Conservation (phyloP, 2,113 vertebrate species). For the Muntiacus reevesi region DNA sequence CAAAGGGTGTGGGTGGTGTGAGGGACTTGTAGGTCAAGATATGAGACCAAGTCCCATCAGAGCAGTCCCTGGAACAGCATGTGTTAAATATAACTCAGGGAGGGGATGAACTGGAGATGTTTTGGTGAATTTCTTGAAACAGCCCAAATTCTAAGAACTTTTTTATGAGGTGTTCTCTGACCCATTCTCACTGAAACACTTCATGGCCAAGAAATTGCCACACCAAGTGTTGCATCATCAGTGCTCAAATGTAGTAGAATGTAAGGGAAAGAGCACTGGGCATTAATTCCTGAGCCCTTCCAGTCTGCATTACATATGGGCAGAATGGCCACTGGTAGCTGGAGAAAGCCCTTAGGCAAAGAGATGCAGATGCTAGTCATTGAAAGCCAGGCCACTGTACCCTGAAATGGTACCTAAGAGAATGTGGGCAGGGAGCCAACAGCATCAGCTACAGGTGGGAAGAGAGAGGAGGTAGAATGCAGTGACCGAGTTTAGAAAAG, state of each 20-base stretch:
- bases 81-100: neutral
- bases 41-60: neutral
- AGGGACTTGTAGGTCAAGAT: neutral
- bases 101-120: neutral
- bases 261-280: slow-evolving; percentile 43
- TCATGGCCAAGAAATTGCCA: slow-evolving; percentile 52
- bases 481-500: neutral
- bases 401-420: neutral
- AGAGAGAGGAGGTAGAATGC: neutral
- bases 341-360: neutral
- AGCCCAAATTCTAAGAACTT: slow-evolving; percentile 33
- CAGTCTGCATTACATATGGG: neutral
- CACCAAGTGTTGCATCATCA: slow-evolving; percentile 36
- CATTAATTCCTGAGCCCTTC: neutral
- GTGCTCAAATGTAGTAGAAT: neutral
- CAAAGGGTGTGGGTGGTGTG: neutral
- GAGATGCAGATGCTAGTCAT: neutral
- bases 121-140: slow-evolving; percentile 12
- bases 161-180: slow-evolving; percentile 30
- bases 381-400: neutral
- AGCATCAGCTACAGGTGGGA: neutral
- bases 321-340: neutral
- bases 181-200: slow-evolving; percentile 7
- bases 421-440: neutral
- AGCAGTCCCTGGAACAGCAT: neutral